Evolutionary conservation across 2,888 invertebrate genomes (phyloP).

Genomic region (Desoria tigrina): DNA sequence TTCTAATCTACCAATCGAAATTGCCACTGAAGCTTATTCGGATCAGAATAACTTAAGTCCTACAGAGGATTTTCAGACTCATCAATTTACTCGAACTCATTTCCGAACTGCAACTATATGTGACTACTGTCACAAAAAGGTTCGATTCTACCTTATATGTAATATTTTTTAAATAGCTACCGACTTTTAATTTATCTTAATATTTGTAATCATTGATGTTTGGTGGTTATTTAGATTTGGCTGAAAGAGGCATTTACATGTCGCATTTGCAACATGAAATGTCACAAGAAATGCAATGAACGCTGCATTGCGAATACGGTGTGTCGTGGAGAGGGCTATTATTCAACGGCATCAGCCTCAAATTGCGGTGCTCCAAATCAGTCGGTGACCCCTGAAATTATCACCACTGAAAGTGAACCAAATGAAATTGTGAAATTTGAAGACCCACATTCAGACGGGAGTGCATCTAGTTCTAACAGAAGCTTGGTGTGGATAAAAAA

Average conservation of each 20-base stretch:
- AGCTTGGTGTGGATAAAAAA: constrained; percentile 13
- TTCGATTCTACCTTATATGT: constrained; percentile 54
- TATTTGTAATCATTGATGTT: constrained; percentile 7
- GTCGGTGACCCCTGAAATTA: constrained; percentile 46
- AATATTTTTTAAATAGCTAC: neutral
- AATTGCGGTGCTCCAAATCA: constrained; percentile 19
- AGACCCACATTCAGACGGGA: constrained; percentile 10
- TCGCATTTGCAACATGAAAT: constrained; percentile 82
- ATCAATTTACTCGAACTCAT: constrained; percentile 81
- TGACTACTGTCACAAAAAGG: constrained; percentile 91
- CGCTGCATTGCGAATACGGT: constrained; percentile 75
- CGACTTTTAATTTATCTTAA: neutral
- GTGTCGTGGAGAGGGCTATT: constrained; percentile 58
- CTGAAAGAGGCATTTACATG: constrained; percentile 93
- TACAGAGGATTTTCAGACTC: constrained; percentile 56
- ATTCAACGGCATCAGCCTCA: constrained; percentile 27
- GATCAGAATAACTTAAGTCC: constrained; percentile 55
- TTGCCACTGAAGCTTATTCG: constrained; percentile 34
- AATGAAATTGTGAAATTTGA: constrained; percentile 27
- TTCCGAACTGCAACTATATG: constrained; percentile 87
- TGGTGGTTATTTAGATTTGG: constrained; percentile 73
- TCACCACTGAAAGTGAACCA: constrained; percentile 42
- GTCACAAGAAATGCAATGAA: constrained; percentile 92
- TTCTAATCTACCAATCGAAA: constrained; percentile 30
- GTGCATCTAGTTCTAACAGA: constrained; percentile 18